Base-by-base conservation (phyloP, 1,140 invertebrate genomes). In the Lethocerus indicus region DNA sequence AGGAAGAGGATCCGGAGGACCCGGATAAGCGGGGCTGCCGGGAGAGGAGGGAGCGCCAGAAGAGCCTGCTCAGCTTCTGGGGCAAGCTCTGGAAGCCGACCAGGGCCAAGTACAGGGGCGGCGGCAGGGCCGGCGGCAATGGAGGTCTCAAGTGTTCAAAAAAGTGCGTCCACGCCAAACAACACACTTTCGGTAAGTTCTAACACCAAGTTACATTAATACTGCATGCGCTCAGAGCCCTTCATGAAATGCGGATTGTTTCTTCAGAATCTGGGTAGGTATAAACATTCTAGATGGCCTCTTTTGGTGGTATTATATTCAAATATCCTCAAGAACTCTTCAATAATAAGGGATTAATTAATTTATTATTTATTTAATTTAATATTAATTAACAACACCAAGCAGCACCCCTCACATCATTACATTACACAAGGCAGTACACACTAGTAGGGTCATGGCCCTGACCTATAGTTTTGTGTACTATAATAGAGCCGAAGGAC, bases 71-170 rank as follows among this genome's bases (percentile, higher is more conserved):
- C 23, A 24, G 29, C 6, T 35, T 45, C 13, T 25, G 24, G 3
- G n/a, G 20, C 44, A 28, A 43, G 51, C 14, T 23, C 7, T 56
- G 36, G 46, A 37, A 40, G 36, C 54, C 53, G 55, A 58, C 54
- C 24, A 56, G 47, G 53, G 58, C 54, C 54, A 59, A 27, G 55
- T 53, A 42, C 55, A 53, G 46, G 13, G 37, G 42, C 25, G 49
- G 49, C 54, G 43, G 32, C 26, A 50, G 36, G 1, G 41, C 50
- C 3, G 49, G 26, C 18, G 50, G 51, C 13, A 52, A n/a, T n/a
- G n/a, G n/a, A n/a, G n/a, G n/a, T n/a, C n/a, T n/a, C n/a, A n/a
- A n/a, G n/a, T n/a, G n/a, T n/a, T n/a, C n/a, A 28, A 13, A 37
- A 36, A 14, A 26, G 40, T 18, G 37, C 28, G 26, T 43, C 35